phyloP scores from a whole-genome alignment of 2,113 vertebrate species.

The Hiodon tergisus region DNA sequence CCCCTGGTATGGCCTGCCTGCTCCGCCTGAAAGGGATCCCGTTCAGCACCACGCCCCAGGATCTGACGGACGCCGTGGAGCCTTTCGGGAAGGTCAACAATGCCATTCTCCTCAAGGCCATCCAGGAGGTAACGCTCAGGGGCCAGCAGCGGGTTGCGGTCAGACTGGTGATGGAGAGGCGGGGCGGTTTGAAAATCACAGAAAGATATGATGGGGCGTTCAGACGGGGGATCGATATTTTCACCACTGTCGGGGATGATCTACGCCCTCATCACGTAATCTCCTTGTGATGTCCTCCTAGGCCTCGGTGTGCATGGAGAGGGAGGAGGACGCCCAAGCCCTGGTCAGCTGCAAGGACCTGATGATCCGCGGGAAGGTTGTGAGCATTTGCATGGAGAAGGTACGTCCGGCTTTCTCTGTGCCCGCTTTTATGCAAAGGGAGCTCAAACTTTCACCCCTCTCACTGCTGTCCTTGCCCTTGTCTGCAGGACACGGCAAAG shows the following conservation, averaged over 20 bases:
- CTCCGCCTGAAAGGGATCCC: slow-evolving; percentile 56
- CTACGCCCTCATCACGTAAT: no score
- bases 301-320: slow-evolving; percentile 53
- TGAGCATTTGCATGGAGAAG: slow-evolving; percentile 43
- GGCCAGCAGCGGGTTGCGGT: no score
- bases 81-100: slow-evolving; percentile 69
- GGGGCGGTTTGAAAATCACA: no score
- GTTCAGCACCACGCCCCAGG: slow-evolving; percentile 58
- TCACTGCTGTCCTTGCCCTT: neutral
- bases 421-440: no score
- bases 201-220: no score
- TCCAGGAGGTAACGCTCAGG: slow-evolving; percentile 57
- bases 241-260: neutral
- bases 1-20: slow-evolving; percentile 28
- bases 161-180: no score
- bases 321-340: slow-evolving; percentile 50
- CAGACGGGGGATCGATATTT: no score
- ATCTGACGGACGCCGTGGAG: slow-evolving; percentile 64
- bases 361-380: slow-evolving; percentile 26
- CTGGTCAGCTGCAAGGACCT: slow-evolving; percentile 39
- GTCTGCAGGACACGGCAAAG: slow-evolving; percentile 46
- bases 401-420: slow-evolving; percentile 27
- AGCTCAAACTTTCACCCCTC: neutral
- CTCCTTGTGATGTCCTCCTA: slow-evolving; percentile 16
- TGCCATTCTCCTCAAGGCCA: slow-evolving; percentile 61